These are phyloP conservation scores for Drosophila lacteicornis DNA, from an alignment of 1,140 invertebrate species.

Conservation along the genomic window DNA sequence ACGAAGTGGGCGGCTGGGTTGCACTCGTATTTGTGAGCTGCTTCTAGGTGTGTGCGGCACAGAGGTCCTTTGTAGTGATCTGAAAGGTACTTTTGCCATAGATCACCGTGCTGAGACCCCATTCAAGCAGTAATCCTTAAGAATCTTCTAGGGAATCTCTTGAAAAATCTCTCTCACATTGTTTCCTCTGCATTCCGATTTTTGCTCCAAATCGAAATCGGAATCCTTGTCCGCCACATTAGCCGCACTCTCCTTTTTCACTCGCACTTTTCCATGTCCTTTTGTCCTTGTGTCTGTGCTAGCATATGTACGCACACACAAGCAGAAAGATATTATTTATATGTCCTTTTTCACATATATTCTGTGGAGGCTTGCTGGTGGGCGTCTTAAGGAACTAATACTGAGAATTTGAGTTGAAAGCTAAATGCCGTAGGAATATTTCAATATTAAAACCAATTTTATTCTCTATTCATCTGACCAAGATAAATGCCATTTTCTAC, in stretches of 20 bases:
- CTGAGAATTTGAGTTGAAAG: conserved; percentile 1
- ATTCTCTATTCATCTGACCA: not conserved
- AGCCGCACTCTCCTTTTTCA: conserved; percentile 20
- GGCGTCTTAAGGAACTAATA: conserved; percentile 50
- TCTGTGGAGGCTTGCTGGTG: conserved; percentile 8
- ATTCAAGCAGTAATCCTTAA: not conserved
- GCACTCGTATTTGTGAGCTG: not conserved
- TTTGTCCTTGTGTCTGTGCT: conserved; percentile 5
- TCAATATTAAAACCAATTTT: not conserved
- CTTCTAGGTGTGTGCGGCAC: not conserved
- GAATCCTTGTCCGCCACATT: conserved; percentile 20
- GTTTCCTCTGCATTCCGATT: not conserved
- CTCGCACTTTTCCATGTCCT: conserved; percentile 15
- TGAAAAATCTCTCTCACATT: not conserved
- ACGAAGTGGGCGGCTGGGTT: conserved; percentile 44
- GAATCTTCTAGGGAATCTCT: not conserved
- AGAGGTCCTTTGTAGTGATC: conserved; percentile 10
- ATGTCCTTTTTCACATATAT: conserved; percentile 10
- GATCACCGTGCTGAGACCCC: not conserved
- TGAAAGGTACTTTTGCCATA: not conserved
- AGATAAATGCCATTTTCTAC: not conserved
- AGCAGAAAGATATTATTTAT: conserved; percentile 27
- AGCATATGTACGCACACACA: conserved; percentile 8
- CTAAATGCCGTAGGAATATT: not conserved
- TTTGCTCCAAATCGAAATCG: not conserved